Conservation (phyloP, 2,888 invertebrate genomes). For the Lasioglossum pauxillum region DNA sequence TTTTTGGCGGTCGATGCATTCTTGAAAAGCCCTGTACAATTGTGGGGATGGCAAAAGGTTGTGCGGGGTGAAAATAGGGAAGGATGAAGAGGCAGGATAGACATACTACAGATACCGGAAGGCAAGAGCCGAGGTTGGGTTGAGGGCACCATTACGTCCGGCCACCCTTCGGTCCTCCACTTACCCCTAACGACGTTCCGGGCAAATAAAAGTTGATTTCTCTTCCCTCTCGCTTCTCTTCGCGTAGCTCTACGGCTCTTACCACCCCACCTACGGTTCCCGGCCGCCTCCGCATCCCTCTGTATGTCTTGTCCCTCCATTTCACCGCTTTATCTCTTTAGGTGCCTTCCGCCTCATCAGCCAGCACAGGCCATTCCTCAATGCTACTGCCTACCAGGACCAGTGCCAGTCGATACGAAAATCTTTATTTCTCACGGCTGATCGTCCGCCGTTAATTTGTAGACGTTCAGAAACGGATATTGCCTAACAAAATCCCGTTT, state of each 20-base stretch:
- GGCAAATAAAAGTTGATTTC: constrained; percentile 80
- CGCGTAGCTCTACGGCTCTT: constrained; percentile 50
- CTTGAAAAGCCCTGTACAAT: constrained; percentile 32
- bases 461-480: constrained; percentile 9
- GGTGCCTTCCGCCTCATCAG: constrained; percentile 73
- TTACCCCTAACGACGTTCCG: constrained; percentile 78
- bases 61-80: constrained; percentile 48
- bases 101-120: constrained; percentile 74
- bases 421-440: constrained; percentile 39
- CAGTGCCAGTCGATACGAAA: constrained; percentile 61
- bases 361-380: constrained; percentile 63
- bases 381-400: constrained; percentile 44
- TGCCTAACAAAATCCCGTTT: neutral
- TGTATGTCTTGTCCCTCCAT: constrained; percentile 64
- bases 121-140: constrained; percentile 73
- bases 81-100: constrained; percentile 70
- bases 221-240: constrained; percentile 66
- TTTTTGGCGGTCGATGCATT: constrained; percentile 12
- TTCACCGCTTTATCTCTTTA: constrained; percentile 72
- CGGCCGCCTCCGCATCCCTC: constrained; percentile 53
- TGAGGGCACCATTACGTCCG: constrained; percentile 79
- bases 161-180: constrained; percentile 77
- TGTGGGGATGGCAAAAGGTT: constrained; percentile 18
- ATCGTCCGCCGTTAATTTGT: constrained; percentile 33
- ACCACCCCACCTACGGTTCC: constrained; percentile 46